These are phyloP conservation scores for Staurois parvus DNA, from an alignment of 2,797 vertebrate genomes.

Conservation along the genomic window DNA sequence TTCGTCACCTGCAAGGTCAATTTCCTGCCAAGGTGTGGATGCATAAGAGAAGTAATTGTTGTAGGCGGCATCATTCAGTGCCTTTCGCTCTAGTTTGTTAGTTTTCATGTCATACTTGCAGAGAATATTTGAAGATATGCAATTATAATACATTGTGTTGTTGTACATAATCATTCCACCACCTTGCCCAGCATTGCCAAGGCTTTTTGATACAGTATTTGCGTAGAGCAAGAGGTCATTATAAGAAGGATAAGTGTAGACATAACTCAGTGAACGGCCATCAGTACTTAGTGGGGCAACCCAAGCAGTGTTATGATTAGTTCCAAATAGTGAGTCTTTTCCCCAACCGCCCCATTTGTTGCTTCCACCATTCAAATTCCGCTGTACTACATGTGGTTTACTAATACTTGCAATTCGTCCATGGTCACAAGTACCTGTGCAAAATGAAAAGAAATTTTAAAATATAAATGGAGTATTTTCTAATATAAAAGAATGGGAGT, in stretches of 20 bases:
- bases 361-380: too few species aligned
- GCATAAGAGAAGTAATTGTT: conserved; percentile 5
- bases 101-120: not conserved
- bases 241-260: not conserved
- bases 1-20: conserved; percentile 25
- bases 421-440: too few species aligned
- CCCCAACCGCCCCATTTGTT: conserved; percentile 49
- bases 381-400: too few species aligned
- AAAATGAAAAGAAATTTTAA: too few species aligned
- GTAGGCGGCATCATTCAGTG: not conserved
- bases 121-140: conserved; percentile 2
- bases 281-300: conserved; percentile 16
- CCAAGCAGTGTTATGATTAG: not conserved
- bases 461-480: too few species aligned
- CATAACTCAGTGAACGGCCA: not conserved
- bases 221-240: conserved; percentile 32
- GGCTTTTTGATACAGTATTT: too few species aligned
- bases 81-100: not conserved
- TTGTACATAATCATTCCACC: conserved; percentile 33
- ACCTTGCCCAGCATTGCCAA: conserved; percentile 16
- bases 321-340: conserved; percentile 6
- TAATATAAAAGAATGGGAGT: too few species aligned
- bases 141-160: conserved; percentile 50
- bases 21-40: not conserved
- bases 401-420: too few species aligned